Base-by-base conservation (phyloP, 2,888 invertebrate genomes). In the Campopleginae sp. region DNA sequence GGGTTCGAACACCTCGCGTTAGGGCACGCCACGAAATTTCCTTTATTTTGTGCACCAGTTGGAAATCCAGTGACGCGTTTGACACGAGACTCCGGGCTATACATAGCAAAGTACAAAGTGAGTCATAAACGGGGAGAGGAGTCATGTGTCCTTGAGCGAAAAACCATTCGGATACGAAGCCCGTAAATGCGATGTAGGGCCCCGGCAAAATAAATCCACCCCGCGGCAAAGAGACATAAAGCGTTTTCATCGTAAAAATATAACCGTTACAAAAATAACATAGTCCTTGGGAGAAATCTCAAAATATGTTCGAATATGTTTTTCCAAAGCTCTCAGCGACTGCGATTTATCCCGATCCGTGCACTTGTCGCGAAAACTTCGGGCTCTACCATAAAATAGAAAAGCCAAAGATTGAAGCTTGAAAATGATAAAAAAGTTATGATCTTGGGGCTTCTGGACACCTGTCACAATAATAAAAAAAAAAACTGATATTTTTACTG, bases 141-240 rank as follows among this genome's bases (percentile, higher is more conserved):
- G 46, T 65, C 23, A 17, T 27, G 58, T 61, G 44, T 48, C 19
- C 46, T 63, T 46, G 33, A 75, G 63, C 33, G 58, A 63, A 74
- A 63, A 75, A 63, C 63, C 19, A 58, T 75, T 75, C 8, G 63
- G 75, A 70, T 76, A 76, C 81, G 61, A 48, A 72, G 33, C 19
- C 23, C 42, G 31, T 19, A 23, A 54, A 54, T 23, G 27, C 63
- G 70, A 51, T 27, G 38, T 27, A 74, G 72, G 72, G 72, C 54
- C 80, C 66, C 82, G 63, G 81, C 81, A 82, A 84, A 84, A 82
- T 82, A 84, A 84, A 82, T 68, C 72, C 84, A 81, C 77, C 82
- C 81, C 82, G 76, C 77, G 77, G 72, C 70, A 48, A 19, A 14
- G 33, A 33, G 74, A 61, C 17, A 44, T n/a, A 31, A 74, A 44